Conservation (phyloP, 2,888 invertebrate species). For the Torymus tubicola region DNA sequence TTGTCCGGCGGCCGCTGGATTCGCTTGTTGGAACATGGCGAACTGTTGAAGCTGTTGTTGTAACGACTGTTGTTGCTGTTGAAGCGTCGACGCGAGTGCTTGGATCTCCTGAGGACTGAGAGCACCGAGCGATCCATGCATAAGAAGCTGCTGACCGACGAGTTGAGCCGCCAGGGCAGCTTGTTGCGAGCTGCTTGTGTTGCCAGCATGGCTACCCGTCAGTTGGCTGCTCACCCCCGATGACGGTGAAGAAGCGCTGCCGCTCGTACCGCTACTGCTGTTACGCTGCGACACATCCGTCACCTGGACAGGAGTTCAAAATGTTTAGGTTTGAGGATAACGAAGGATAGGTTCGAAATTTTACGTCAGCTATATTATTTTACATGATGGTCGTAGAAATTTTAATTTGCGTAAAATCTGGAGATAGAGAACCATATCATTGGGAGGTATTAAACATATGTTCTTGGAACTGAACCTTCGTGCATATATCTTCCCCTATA, state of each 20-base stretch:
- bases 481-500: no score
- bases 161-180: constrained; percentile 74
- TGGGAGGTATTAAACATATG: no score
- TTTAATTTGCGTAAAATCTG: no score
- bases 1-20: constrained; percentile 77
- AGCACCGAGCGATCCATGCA: constrained; percentile 72
- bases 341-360: no score
- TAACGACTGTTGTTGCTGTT: constrained; percentile 81
- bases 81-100: constrained; percentile 79
- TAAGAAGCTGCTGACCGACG: constrained; percentile 75
- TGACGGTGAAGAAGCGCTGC: constrained; percentile 76
- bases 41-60: constrained; percentile 83
- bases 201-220: constrained; percentile 72
- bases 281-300: constrained; percentile 77
- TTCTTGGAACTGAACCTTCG: no score
- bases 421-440: no score
- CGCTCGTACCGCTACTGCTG: constrained; percentile 76
- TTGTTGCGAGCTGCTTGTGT: constrained; percentile 68
- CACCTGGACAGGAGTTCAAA: constrained; percentile 69
- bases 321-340: background rate
- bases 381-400: no score
- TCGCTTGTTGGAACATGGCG: constrained; percentile 81
- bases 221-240: constrained; percentile 77
- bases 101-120: constrained; percentile 74
- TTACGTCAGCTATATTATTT: background rate